Evolutionary conservation across 2,113 vertebrate species (phyloP).

Genomic region (Zosterops lateralis): DNA sequence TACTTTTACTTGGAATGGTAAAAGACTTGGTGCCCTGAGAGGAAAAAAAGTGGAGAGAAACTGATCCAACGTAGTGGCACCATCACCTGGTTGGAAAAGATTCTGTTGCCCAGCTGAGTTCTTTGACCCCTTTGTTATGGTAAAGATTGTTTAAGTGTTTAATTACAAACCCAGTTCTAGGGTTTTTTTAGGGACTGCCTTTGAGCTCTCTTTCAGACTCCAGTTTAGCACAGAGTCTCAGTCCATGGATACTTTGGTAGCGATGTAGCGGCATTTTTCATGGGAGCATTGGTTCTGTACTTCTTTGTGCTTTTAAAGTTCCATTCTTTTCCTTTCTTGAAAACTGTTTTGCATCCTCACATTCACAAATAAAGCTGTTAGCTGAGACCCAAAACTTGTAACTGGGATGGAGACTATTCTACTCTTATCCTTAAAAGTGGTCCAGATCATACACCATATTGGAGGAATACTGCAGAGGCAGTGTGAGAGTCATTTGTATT

Average conservation of each 20-base stretch:
- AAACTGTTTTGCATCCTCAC: slow-evolving; percentile 18
- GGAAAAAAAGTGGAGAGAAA: slow-evolving; percentile 38
- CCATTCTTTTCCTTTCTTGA: background rate
- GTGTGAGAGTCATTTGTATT: background rate
- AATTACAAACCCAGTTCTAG: slow-evolving; percentile 42
- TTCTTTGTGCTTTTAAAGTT: slow-evolving; percentile 33
- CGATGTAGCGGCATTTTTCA: slow-evolving; percentile 39
- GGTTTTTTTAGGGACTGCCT: slow-evolving; percentile 40
- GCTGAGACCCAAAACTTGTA: slow-evolving; percentile 5
- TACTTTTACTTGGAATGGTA: slow-evolving; percentile 65
- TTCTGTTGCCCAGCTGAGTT: slow-evolving; percentile 51
- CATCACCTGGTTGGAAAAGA: slow-evolving; percentile 31
- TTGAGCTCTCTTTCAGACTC: slow-evolving; percentile 25
- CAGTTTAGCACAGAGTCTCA: slow-evolving; percentile 31
- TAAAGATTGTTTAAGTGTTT: slow-evolving; percentile 38
- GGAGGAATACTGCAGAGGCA: background rate
- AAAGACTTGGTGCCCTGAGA: slow-evolving; percentile 45
- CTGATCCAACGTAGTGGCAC: background rate
- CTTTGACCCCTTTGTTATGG: slow-evolving; percentile 19
- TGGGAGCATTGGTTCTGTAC: slow-evolving; percentile 24
- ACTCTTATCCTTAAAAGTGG: slow-evolving; percentile 21
- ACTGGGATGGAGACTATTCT: slow-evolving; percentile 16
- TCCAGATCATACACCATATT: background rate
- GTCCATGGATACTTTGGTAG: slow-evolving; percentile 9
- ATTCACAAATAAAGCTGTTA: slow-evolving; percentile 43